Conservation (phyloP, 2,113 vertebrate genomes). For the Phaethornis superciliosus region DNA sequence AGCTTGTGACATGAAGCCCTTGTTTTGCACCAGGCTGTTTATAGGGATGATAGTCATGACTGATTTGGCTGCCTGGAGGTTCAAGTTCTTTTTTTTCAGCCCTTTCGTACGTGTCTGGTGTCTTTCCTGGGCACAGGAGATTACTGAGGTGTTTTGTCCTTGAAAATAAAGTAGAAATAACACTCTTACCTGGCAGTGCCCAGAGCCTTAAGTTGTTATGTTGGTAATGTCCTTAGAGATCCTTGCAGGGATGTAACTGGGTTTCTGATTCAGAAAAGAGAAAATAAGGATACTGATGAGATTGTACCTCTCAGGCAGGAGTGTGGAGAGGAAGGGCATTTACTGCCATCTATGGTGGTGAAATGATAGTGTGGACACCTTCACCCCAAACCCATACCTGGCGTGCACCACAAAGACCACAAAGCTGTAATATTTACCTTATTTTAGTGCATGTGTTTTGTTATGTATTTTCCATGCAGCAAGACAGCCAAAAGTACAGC, state of each 20-base stretch:
- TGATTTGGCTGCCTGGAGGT: not conserved
- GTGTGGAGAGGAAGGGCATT: not conserved
- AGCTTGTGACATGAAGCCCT: not conserved
- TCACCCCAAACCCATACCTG: not conserved
- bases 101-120: not conserved
- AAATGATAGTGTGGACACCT: not conserved
- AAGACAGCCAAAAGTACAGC: not conserved
- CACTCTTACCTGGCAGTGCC: accelerated
- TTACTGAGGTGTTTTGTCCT: not conserved
- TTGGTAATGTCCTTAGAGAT: not conserved
- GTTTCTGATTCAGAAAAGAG: not conserved
- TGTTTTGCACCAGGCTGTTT: not conserved
- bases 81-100: not conserved
- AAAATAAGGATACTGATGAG: not conserved
- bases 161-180: not conserved
- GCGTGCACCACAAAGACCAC: not conserved
- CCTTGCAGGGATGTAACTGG: not conserved
- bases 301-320: not conserved
- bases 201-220: not conserved
- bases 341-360: not conserved
- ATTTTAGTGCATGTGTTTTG: not conserved
- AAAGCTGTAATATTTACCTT: not conserved
- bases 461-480: not conserved
- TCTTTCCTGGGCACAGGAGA: not conserved
- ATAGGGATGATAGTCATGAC: accelerated